Evolutionary conservation across 2,113 vertebrate genomes (phyloP).

Genomic region (Laticauda laticaudata): DNA sequence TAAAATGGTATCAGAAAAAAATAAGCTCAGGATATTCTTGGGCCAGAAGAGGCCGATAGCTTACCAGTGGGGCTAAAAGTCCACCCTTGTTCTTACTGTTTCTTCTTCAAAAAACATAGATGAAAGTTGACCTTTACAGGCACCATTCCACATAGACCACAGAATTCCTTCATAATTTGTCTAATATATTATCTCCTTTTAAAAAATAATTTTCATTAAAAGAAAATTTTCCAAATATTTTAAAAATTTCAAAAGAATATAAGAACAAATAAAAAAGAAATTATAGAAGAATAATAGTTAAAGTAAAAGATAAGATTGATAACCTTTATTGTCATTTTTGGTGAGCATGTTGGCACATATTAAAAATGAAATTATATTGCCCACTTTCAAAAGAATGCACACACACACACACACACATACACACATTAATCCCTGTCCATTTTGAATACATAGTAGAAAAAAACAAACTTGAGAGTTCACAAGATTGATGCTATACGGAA

Average conservation of each 20-base stretch:
- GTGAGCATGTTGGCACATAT: neutral
- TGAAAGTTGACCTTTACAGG: neutral
- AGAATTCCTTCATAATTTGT: neutral
- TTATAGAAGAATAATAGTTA: neutral
- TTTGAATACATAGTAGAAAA: neutral
- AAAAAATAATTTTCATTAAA: neutral
- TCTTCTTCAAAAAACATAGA: neutral
- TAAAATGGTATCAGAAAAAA: neutral
- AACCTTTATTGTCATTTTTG: neutral
- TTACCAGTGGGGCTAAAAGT: neutral
- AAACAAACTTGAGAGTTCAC: neutral
- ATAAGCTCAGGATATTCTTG: neutral
- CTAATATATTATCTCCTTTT: neutral
- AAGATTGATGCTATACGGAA: neutral
- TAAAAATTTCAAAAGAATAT: neutral
- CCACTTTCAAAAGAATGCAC: no score
- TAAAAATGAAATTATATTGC: neutral
- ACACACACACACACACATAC: no score
- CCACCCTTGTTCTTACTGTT: neutral
- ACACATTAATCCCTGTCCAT: no score
- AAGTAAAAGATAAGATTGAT: neutral
- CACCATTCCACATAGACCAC: neutral
- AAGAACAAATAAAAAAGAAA: neutral
- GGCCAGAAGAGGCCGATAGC: neutral
- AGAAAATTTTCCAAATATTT: neutral